Evolutionary conservation across 1,140 invertebrate species (phyloP).

Genomic region (Brachionus sp.): DNA sequence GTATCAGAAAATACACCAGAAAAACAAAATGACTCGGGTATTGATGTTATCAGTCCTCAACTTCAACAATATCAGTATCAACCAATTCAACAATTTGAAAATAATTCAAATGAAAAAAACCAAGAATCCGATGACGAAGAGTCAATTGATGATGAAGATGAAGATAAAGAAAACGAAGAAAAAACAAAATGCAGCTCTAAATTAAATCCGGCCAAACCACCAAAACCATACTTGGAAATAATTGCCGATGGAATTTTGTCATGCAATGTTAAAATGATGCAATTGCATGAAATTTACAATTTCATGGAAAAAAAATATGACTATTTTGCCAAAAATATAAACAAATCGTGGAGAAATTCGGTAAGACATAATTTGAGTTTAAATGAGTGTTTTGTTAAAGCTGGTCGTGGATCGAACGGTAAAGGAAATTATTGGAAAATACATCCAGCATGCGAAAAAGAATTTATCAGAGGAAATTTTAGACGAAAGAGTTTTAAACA

Average conservation of each 20-base stretch:
- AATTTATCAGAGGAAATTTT: conserved; percentile 37
- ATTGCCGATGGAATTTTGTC: conserved; percentile 44
- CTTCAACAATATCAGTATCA: neutral
- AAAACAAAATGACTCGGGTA: conserved; percentile 28
- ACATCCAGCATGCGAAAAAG: conserved; percentile 37
- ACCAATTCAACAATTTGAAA: neutral
- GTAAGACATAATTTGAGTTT: conserved; percentile 94
- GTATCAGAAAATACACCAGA: neutral
- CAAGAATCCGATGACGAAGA: neutral
- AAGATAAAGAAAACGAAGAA: conserved; percentile 7
- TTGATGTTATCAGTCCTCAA: neutral
- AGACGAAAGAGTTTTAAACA: conserved; percentile 16
- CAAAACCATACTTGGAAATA: conserved; percentile 40
- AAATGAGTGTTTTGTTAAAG: conserved; percentile 97
- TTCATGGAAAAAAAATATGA: conserved; percentile 37
- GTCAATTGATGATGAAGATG: conserved; percentile 9
- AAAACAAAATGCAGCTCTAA: neutral
- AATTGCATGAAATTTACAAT: conserved; percentile 44
- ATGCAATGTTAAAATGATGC: conserved; percentile 26
- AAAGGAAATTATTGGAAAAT: conserved; percentile 74
- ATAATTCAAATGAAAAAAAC: neutral
- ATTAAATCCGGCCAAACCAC: conserved; percentile 1
- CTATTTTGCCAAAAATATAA: conserved; percentile 44
- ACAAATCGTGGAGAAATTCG: conserved; percentile 79
- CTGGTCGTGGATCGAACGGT: conserved; percentile 79